Percentiles rank a stretch among this genome's conserved stretches.
Conservation (phyloP, 1,140 invertebrate genomes). For the Papilio glaucus region DNA sequence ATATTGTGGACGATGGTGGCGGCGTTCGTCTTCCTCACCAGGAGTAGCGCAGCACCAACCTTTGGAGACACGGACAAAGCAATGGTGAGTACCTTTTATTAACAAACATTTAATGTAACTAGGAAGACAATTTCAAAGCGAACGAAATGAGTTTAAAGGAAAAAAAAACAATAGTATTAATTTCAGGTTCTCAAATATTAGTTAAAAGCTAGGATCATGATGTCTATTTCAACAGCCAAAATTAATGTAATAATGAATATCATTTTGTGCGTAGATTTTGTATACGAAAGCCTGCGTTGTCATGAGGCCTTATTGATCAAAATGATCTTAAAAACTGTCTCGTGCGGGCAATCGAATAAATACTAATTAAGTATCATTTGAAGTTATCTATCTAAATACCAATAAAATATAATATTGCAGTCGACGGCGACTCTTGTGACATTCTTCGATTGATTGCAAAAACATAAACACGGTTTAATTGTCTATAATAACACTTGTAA, state of each 20-base stretch:
- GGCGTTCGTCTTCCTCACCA: conserved; percentile 62
- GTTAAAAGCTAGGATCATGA: too few species aligned
- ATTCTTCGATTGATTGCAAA: background rate
- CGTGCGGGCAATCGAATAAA: too few species aligned
- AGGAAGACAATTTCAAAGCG: background rate
- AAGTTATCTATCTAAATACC: background rate
- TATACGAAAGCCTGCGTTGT: too few species aligned
- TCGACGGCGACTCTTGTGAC: background rate
- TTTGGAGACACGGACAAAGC: conserved; percentile 71
- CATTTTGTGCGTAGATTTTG: too few species aligned
- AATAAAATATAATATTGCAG: background rate
- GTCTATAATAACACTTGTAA: background rate
- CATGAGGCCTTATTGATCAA: too few species aligned
- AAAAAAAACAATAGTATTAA: too few species aligned
- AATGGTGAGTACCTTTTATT: conserved; percentile 62
- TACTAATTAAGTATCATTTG: too few species aligned
- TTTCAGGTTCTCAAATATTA: too few species aligned
- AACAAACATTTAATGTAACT: background rate
- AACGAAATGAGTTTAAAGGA: too few species aligned
- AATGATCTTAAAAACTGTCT: too few species aligned
- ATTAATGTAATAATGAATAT: too few species aligned
- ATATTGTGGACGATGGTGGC: conserved; percentile 63
- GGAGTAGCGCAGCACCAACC: conserved; percentile 70
- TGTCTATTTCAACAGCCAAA: too few species aligned
- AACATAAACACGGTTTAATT: conserved; percentile 15